Evolutionary conservation across 1,140 invertebrate species (phyloP).

Genomic region (Pseudomyrmex sp.): DNA sequence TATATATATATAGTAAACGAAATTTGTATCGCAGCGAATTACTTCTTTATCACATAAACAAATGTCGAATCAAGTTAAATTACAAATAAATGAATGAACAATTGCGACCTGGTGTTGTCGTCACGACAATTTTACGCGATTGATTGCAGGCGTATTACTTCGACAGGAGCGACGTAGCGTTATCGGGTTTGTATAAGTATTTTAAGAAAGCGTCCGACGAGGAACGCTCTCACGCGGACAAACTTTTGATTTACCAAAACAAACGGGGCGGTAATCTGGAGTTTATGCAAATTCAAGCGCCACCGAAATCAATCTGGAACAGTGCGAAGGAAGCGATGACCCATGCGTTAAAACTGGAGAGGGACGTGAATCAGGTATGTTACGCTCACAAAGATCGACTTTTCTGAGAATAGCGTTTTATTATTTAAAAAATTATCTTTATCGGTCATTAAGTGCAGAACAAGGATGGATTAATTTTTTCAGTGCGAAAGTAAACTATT

Average conservation of each 20-base stretch:
- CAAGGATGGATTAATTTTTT: too few species aligned
- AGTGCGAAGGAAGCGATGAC: constrained; percentile 89
- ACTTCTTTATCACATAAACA: not conserved
- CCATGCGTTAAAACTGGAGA: constrained; percentile 91
- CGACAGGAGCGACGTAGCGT: constrained; percentile 92
- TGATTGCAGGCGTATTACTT: constrained; percentile 90
- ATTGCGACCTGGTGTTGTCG: not conserved
- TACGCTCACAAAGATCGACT: constrained; percentile 23
- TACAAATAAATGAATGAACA: too few species aligned
- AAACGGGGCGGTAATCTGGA: constrained; percentile 91
- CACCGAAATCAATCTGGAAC: constrained; percentile 88
- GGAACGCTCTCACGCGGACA: constrained; percentile 91
- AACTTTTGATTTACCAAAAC: constrained; percentile 92
- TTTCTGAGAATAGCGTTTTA: not conserved
- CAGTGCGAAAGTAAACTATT: too few species aligned
- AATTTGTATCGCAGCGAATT: too few species aligned
- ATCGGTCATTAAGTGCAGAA: too few species aligned
- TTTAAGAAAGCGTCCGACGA: constrained; percentile 91
- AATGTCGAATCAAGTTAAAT: not conserved
- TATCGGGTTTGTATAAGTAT: constrained; percentile 89
- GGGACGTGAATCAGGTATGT: constrained; percentile 89
- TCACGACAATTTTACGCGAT: not conserved
- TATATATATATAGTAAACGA: too few species aligned
- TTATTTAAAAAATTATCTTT: not conserved
- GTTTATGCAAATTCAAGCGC: constrained; percentile 86